phyloP scores from a whole-genome alignment of 2,888 invertebrate species.

The Pseudanteris insignis region DNA sequence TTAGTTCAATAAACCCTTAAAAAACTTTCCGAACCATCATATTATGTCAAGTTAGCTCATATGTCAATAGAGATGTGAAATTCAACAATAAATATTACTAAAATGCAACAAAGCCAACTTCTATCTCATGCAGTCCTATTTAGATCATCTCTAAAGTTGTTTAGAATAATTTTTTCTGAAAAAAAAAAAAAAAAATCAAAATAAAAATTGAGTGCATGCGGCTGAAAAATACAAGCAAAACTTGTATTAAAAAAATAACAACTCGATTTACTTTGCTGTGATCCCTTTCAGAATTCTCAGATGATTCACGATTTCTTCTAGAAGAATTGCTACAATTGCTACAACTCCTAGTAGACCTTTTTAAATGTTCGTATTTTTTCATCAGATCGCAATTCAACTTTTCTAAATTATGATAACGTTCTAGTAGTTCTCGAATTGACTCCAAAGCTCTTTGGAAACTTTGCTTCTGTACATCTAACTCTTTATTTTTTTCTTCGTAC shows the following conservation, averaged over 20 bases:
- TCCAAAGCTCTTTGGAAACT: constrained; percentile 14
- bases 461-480: constrained; percentile 56
- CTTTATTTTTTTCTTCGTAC: constrained; percentile 57
- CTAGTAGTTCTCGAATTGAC: constrained; percentile 24
- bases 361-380: constrained; percentile 3
- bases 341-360: not conserved
- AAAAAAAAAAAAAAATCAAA: constrained; percentile 8
- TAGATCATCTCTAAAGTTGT: not conserved
- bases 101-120: constrained; percentile 20
- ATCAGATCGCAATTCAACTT: constrained; percentile 6
- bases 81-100: constrained; percentile 6
- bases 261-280: constrained; percentile 56
- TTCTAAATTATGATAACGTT: constrained; percentile 13
- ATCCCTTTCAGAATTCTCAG: constrained; percentile 57
- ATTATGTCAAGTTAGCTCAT: too few species aligned
- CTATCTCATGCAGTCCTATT: constrained; percentile 25
- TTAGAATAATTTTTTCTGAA: constrained; percentile 19
- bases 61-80: too few species aligned
- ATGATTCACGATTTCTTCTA: constrained; percentile 51
- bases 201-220: not conserved
- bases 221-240: constrained; percentile 13
- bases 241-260: not conserved
- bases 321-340: constrained; percentile 16
- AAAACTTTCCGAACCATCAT: too few species aligned
- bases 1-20: too few species aligned